These are phyloP conservation scores for Drosophila helvetica DNA, from an alignment of 2,888 invertebrate genomes.

Conservation along the genomic window DNA sequence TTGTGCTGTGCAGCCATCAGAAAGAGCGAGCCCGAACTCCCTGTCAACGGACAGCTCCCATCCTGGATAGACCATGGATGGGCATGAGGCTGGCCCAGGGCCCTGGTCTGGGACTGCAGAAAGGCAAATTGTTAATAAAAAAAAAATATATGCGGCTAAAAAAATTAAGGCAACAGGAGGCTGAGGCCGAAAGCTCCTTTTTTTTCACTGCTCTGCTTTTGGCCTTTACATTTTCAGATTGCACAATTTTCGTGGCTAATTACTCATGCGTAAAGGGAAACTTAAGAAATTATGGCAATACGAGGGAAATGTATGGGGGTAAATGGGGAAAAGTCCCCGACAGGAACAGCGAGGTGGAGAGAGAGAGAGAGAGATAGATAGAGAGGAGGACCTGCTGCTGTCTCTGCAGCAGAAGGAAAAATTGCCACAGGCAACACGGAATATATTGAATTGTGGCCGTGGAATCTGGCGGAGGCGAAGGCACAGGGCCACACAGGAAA, in stretches of 20 bases:
- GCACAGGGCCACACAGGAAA: not conserved
- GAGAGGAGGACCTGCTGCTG: not conserved
- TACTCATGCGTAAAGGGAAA: conserved; percentile 73
- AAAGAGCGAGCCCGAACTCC: conserved; percentile 63
- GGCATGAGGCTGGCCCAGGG: not conserved
- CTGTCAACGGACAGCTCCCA: not conserved
- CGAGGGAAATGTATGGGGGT: not conserved
- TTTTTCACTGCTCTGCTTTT: not conserved
- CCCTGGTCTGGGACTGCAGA: conserved; percentile 14
- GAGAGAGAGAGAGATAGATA: no score
- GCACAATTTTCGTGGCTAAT: conserved; percentile 56
- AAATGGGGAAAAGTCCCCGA: not conserved
- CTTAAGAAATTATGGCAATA: conserved; percentile 56
- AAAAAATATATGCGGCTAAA: conserved; percentile 47
- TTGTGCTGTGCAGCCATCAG: conserved; percentile 77
- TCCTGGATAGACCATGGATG: conserved; percentile 31
- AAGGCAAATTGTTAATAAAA: conserved; percentile 68
- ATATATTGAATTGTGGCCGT: conserved; percentile 29
- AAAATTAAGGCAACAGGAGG: conserved; percentile 5
- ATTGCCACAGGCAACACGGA: conserved; percentile 38
- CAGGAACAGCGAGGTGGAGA: no score
- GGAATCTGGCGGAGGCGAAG: not conserved
- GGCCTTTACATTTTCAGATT: conserved; percentile 12
- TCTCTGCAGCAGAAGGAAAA: conserved; percentile 29
- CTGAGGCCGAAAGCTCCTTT: not conserved